Conservation (phyloP, 2,113 vertebrate genomes). For the Gnathochromis pfefferi region DNA sequence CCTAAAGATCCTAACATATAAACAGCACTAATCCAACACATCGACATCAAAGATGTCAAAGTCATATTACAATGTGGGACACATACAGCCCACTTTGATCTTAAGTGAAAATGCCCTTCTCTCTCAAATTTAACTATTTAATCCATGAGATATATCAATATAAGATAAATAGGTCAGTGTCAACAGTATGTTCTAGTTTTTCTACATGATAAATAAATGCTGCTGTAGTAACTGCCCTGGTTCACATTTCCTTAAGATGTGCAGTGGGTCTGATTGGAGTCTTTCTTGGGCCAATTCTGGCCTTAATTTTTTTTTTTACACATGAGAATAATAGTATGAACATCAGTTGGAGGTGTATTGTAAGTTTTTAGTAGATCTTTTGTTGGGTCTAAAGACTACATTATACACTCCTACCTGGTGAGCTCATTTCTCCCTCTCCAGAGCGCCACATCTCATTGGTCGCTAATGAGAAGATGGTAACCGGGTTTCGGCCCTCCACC, state of each 20-base stretch:
- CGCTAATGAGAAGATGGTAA: conserved; percentile 95
- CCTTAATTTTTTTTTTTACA: neutral
- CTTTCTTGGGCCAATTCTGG: neutral
- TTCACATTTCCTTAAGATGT: neutral
- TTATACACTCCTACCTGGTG: conserved; percentile 8
- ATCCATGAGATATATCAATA: neutral
- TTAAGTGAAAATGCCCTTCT: neutral
- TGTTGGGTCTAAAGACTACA: neutral
- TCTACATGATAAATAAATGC: neutral
- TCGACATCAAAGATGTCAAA: neutral
- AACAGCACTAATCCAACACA: neutral
- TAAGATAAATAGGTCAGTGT: neutral
- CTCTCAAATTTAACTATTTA: neutral
- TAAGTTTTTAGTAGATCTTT: neutral
- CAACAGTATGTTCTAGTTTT: neutral
- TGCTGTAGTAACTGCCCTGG: neutral
- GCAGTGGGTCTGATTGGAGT: neutral
- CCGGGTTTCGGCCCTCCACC: conserved; percentile 88
- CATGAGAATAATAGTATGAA: neutral
- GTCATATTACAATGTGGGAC: neutral
- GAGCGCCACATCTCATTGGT: conserved; percentile 97
- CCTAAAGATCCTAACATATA: neutral
- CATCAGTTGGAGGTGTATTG: neutral
- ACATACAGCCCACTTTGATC: neutral
- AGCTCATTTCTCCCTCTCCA: conserved; percentile 72